Percentiles rank a stretch among this genome's conserved stretches.
Conservation (phyloP, 2,113 vertebrate genomes). For the Siphamia tubifer region DNA sequence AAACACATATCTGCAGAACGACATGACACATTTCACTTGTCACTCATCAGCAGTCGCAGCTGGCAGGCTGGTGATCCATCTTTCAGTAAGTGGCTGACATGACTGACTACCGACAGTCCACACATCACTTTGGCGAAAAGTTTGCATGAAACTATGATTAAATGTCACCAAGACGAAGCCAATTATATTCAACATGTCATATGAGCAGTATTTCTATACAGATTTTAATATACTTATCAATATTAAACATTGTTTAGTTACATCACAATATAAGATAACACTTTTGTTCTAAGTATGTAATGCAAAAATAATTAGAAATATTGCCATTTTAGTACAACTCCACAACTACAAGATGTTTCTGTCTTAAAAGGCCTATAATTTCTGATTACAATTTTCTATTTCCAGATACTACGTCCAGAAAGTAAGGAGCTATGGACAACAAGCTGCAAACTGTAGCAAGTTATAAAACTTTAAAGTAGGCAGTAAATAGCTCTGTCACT, state of each 20-base stretch:
- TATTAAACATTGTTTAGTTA: neutral
- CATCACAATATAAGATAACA: neutral
- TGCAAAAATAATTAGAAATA: neutral
- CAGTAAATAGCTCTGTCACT: constrained; percentile 92
- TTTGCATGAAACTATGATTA: constrained; percentile 45
- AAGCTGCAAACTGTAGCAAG: constrained; percentile 80
- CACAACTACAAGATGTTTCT: neutral
- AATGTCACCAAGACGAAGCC: constrained; percentile 16
- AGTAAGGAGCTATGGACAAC: constrained; percentile 64
- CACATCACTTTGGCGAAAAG: constrained; percentile 54
- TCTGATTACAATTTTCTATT: constrained; percentile 57
- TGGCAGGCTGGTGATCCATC: constrained; percentile 70
- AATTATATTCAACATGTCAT: neutral
- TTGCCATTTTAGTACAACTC: neutral
- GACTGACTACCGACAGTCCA: constrained; percentile 54
- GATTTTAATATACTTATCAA: too few species aligned
- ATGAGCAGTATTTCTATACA: neutral
- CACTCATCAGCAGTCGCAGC: constrained; percentile 69
- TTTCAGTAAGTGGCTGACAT: constrained; percentile 65
- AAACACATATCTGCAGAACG: constrained; percentile 65
- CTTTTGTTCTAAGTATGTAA: neutral
- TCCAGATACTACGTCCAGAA: constrained; percentile 51
- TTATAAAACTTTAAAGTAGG: constrained; percentile 88
- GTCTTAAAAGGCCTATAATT: constrained; percentile 56
- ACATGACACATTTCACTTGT: constrained; percentile 74